Evolutionary conservation across 2,113 vertebrate species (phyloP), one percentile per base, ranked within the genome.

Genomic region (Opisthocomus hoazin): DNA sequence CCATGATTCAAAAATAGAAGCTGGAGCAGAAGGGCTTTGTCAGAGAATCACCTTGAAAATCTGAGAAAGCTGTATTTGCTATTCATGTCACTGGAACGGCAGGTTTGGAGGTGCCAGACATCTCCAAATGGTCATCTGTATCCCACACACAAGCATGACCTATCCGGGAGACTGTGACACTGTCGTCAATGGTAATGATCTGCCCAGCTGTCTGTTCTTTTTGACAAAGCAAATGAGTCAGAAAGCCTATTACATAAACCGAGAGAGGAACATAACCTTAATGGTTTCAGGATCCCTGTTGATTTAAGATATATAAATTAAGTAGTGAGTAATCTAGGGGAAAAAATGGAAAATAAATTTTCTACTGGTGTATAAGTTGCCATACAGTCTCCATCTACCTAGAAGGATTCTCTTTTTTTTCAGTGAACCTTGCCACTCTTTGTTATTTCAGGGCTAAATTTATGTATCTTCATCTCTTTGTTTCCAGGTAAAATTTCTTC

Each of bases 91-190:
- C 11, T 68, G 16, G 16, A 23, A 27, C 11, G 18, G 5, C 9
- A 69, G 30, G 7, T 74, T 64, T 84, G 39, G 19, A 69, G 12
- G 4, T 7, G 37, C 7, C 4, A 22, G 5, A 17, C 15, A 29
- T 27, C 11, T 68, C 18, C 15, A 45, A 30, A n/a, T 27, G 22
- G 32, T 41, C 15, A 79, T 15, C 6, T 10, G 4, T 46, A 7
- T 12, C 15, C 18, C 3, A 2, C 5, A 10, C 16, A 41, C 9
- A 46, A 39, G 6, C 11, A 51, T 7, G 3, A 1, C 3, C 2
- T 50, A 24, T 24, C 17, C 9, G 3, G 12, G 8, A 21, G 13
- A 6, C 5, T 37, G 13, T 17, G 58, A 36, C 5, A 4, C 17
- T 56, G 6, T 10, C 3, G 1, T 30, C 10, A 27, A 27, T 9